Conservation (phyloP, 2,797 vertebrate species). For the Hapalemur alaotrensis region DNA sequence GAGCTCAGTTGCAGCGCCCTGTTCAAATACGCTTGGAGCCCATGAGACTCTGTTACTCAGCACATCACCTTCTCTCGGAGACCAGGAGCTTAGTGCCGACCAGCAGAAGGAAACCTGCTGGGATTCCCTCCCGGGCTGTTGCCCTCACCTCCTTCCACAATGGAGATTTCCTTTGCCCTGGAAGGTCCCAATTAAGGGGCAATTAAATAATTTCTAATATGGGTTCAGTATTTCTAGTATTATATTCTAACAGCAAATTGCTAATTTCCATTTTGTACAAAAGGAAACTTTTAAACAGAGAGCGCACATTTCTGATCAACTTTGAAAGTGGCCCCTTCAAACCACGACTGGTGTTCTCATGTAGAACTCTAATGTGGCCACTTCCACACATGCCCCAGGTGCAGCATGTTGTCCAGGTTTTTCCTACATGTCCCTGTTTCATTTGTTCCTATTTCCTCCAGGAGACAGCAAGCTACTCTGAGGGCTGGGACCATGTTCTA, state of each 20-base stretch:
- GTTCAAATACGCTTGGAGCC: background rate
- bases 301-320: background rate
- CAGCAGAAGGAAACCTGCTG: background rate
- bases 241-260: constrained; percentile 6
- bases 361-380: background rate
- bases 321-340: background rate
- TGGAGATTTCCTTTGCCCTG: background rate
- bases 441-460: background rate
- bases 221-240: background rate
- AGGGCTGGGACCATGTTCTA: background rate
- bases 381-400: too few relatives aligned
- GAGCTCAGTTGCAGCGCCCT: background rate
- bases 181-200: background rate
- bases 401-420: fast-evolving
- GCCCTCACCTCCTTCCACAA: background rate
- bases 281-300: background rate
- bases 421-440: fast-evolving
- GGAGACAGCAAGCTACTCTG: background rate
- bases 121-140: background rate
- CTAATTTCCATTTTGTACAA: background rate
- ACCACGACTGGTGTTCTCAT: background rate
- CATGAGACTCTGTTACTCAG: background rate
- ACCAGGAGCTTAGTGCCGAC: background rate
- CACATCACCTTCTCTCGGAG: background rate
- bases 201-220: background rate